Evolutionary conservation across 2,113 vertebrate species (phyloP).

Genomic region (Callorhinus ursinus): DNA sequence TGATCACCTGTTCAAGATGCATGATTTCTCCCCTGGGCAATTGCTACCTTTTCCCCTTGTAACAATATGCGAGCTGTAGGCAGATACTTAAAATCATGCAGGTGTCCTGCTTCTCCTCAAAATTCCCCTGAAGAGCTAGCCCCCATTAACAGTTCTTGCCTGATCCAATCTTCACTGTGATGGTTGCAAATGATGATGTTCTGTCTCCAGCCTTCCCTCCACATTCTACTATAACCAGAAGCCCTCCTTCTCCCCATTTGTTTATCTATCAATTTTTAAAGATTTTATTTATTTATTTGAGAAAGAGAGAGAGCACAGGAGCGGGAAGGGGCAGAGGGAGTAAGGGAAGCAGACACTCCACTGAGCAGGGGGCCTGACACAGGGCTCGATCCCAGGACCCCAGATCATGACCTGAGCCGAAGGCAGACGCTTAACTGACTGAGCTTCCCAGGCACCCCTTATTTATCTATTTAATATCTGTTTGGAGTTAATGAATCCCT

Average conservation of each 20-base stretch:
- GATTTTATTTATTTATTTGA: neutral
- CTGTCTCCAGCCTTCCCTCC: neutral
- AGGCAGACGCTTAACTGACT: neutral
- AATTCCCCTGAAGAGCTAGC: neutral
- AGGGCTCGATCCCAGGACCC: neutral
- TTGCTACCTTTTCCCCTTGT: neutral
- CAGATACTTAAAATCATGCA: neutral
- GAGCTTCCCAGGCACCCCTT: neutral
- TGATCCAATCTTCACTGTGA: neutral
- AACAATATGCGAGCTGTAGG: neutral
- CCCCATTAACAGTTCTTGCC: neutral
- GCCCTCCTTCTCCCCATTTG: neutral
- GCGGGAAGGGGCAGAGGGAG: neutral
- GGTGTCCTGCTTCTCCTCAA: neutral
- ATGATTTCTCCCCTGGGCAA: neutral
- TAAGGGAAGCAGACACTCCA: neutral
- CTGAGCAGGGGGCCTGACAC: neutral
- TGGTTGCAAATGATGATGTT: neutral
- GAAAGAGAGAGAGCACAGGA: too few relatives aligned
- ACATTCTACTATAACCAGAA: neutral
- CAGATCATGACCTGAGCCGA: neutral
- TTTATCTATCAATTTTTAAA: neutral
- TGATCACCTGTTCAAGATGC: neutral
- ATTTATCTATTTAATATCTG: neutral
- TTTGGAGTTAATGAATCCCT: neutral